A percentile compares a stretch with the other conserved stretches of the same genome.
These are phyloP conservation scores for Hirtodrosophila cameraria DNA, from an alignment of 2,888 invertebrate genomes.

Conservation along the genomic window DNA sequence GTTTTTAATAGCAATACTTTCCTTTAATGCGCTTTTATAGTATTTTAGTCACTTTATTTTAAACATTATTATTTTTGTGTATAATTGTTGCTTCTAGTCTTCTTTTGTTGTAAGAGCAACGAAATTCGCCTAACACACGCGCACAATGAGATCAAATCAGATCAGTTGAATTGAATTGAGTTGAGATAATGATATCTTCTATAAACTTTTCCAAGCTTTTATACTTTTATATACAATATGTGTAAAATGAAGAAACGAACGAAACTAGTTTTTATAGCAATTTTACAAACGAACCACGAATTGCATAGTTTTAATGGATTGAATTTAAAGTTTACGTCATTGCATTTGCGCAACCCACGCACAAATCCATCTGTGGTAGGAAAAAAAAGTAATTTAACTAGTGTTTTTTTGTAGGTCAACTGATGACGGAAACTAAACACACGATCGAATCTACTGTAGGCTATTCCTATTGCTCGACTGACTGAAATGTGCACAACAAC, in stretches of 20 bases:
- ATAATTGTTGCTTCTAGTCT: constrained; percentile 84
- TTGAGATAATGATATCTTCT: constrained; percentile 67
- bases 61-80: constrained; percentile 79
- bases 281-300: constrained; percentile 71
- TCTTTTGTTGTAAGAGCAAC: constrained; percentile 83
- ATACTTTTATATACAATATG: constrained; percentile 77
- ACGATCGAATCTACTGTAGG: constrained; percentile 55
- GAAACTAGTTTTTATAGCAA: constrained; percentile 81
- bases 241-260: constrained; percentile 76
- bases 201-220: constrained; percentile 73
- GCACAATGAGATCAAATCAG: constrained; percentile 44
- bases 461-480: constrained; percentile 83
- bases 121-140: constrained; percentile 63
- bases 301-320: constrained; percentile 75
- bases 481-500: constrained; percentile 74
- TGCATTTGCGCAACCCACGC: constrained; percentile 45
- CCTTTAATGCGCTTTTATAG: constrained; percentile 77
- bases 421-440: constrained; percentile 59
- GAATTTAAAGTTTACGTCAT: constrained; percentile 61
- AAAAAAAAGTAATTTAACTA: constrained; percentile 57
- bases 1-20: constrained; percentile 62
- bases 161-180: constrained; percentile 50
- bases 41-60: constrained; percentile 78
- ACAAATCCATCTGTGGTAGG: constrained; percentile 55
- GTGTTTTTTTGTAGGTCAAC: constrained; percentile 67